These are phyloP conservation scores for Drosophila tanythrix DNA, from an alignment of 2,888 invertebrate genomes.

Conservation along the genomic window DNA sequence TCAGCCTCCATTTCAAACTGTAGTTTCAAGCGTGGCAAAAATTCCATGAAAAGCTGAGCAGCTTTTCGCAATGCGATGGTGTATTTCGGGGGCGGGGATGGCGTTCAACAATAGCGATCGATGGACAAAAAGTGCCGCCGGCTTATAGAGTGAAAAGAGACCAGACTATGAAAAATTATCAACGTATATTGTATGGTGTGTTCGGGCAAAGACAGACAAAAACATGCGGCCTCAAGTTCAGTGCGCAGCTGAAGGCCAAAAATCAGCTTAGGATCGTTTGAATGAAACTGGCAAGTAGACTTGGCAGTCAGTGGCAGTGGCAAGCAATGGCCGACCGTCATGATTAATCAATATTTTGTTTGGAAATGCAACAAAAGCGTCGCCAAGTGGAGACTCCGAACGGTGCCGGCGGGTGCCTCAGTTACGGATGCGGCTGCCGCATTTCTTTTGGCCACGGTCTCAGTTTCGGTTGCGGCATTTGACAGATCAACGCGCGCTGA, in stretches of 20 bases:
- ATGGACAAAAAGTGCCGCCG: slow-evolving; percentile 51
- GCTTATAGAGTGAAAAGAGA: slow-evolving; percentile 34
- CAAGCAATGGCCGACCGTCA: slow-evolving; percentile 60
- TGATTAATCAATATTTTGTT: slow-evolving; percentile 81
- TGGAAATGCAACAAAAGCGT: slow-evolving; percentile 77
- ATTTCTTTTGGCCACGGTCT: slow-evolving; percentile 56
- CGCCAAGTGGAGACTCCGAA: slow-evolving; percentile 55
- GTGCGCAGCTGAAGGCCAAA: slow-evolving; percentile 59
- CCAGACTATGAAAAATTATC: slow-evolving; percentile 50
- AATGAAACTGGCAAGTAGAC: slow-evolving; percentile 32
- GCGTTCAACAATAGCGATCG: slow-evolving; percentile 43
- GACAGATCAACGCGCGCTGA: slow-evolving; percentile 81
- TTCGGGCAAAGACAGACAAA: slow-evolving; percentile 50
- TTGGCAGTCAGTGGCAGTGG: slow-evolving; percentile 15
- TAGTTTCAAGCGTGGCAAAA: slow-evolving; percentile 35
- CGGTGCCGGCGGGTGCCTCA: slow-evolving; percentile 35
- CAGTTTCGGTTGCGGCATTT: slow-evolving; percentile 70
- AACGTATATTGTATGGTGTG: slow-evolving; percentile 38
- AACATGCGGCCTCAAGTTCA: slow-evolving; percentile 16
- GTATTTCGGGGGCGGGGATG: not conserved
- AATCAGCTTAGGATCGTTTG: slow-evolving; percentile 74
- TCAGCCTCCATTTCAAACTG: not conserved
- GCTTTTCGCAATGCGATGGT: slow-evolving; percentile 36
- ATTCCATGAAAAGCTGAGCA: slow-evolving; percentile 26
- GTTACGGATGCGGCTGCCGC: slow-evolving; percentile 60